Percentiles rank a stretch among this genome's conserved stretches.
Evolutionary conservation across 2,113 vertebrate species (phyloP).

Genomic region (Scophthalmus maximus): DNA sequence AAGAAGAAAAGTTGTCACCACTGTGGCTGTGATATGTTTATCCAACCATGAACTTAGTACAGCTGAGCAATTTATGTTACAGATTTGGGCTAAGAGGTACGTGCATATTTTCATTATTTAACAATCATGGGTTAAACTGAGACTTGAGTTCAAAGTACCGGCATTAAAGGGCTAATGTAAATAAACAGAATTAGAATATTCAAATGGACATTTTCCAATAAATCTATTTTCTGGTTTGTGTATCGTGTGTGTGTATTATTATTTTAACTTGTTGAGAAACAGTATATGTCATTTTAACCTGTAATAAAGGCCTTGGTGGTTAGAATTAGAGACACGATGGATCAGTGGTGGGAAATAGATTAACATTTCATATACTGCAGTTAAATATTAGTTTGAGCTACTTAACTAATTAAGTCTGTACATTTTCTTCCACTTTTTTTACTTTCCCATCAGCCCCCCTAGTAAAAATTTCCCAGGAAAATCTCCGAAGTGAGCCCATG

Average conservation of each 20-base stretch:
- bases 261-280: neutral
- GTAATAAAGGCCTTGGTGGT: no score
- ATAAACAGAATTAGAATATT: slow-evolving; percentile 36
- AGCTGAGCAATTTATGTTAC: neutral
- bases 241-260: neutral
- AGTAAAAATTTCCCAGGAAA: no score
- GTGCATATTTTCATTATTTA: neutral
- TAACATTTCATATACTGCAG: no score
- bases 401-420: no score
- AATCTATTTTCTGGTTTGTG: slow-evolving; percentile 58
- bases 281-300: no score
- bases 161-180: slow-evolving; percentile 44
- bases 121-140: neutral
- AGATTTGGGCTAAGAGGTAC: neutral
- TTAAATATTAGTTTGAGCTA: no score
- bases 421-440: no score
- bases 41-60: neutral
- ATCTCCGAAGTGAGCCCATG: no score
- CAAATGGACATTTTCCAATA: slow-evolving; percentile 60
- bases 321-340: no score
- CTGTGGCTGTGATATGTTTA: slow-evolving; percentile 6
- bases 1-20: slow-evolving; percentile 11
- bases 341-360: no score
- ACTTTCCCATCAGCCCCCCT: no score
- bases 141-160: neutral